Base-by-base conservation (phyloP, 2,888 invertebrate species). In the Xestia sexstrigata region DNA sequence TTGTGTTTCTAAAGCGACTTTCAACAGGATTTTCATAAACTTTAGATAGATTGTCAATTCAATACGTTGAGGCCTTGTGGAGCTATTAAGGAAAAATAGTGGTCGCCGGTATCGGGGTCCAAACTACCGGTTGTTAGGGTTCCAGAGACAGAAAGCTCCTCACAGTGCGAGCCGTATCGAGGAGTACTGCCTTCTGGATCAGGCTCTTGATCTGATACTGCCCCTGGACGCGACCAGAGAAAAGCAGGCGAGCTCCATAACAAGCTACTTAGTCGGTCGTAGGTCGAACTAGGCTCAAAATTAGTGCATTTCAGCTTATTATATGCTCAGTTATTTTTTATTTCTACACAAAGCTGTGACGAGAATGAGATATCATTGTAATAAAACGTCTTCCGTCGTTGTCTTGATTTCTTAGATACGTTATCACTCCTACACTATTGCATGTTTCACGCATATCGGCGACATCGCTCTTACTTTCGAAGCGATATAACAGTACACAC, bases 381-480 rank as follows among this genome's bases (percentile, higher is more conserved):
- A 47, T n/a, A 39, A 39, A 30, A 11, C 30, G 30, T 69, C 47
- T 79, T 63, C 55, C 68, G 63, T 30, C 23, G n/a, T 47, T 65
- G 66, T 68, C 42, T 71, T 45, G 58, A 76, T 76, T 49, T 77
- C 82, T 76, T 35, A 62, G 55, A 60, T 70, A 70, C 60, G n/a
- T 58, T 26, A 35, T 42, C 45, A 65, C 65, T 70, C 58, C 65
- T 70, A 67, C 71, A 7, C 62, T 17, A 47, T 82, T 42, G 82
- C 82, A 81, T 82, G 82, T 69, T 67, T 69, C 79, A 86, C 83
- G 84, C 74, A 20, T 66, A 80, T 77, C 76, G 78, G 70, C 78
- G 78, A 84, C 81, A 83, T 72, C 39, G 71, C 86, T 86, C 81
- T 88, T 88, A 88, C 87, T 88, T 88, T 88, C 86, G 79, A 79